Evolutionary conservation across 2,888 invertebrate genomes (phyloP), one percentile per base, ranked within the genome.

Genomic region (Desoria tigrina): DNA sequence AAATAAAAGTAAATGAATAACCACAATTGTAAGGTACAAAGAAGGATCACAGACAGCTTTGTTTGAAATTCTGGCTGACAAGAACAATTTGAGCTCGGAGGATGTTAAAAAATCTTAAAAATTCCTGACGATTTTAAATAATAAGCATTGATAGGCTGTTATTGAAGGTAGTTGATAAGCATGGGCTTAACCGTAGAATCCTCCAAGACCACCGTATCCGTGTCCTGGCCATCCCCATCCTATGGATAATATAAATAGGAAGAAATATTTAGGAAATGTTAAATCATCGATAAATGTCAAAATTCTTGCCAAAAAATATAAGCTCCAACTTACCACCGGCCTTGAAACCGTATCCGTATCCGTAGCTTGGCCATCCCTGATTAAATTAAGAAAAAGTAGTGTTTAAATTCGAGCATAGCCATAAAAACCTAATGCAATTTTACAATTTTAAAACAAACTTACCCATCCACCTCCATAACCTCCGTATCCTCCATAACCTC

Each of bases 181-280:
- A 16, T 45, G 6, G 16, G 16, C 16, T 45, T 21, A 45, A 45
- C 45, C 45, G 45, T 45, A 45, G 14, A 51, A 4, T 58, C 63
- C 58, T 6, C 45, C 51, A 11, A 9, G 11, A 9, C 42, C 32
- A 27, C 53, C 61, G n/a, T 32, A 27, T 18, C 56, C 56, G 37
- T n/a, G 42, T 9, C 51, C 51, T 51, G 51, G 37, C 61, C 61
- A 42, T 58, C 55, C 18, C 64, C 64, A 56, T 50, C 50, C 9
- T 64, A n/a, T n/a, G 63, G 24, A 63, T 63, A 14, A 32, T 32
- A 7, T 32, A 32, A 32, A 11, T 32, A 7, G 11, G n/a, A 45
- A 45, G 21, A 39, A 11, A 11, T 9, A 39, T 39, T 39, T 39
- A 11, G 39, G 39, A 39, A 16, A 39, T 39, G 39, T 11, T 16